phyloP scores from a whole-genome alignment of 2,888 invertebrate genomes.

The Tetranychus truncatus region DNA sequence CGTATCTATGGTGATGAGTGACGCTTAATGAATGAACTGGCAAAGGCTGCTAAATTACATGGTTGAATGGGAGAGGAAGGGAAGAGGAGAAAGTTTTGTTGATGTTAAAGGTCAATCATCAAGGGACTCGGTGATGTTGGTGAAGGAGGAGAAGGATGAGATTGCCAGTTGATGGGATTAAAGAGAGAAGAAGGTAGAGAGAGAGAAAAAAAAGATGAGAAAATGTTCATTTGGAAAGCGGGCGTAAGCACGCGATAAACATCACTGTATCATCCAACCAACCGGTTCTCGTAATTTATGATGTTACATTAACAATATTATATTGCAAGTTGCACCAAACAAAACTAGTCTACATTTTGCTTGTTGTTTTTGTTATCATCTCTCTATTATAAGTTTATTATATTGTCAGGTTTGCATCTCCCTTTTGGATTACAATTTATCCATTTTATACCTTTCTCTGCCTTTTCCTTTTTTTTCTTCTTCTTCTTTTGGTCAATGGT shows the following conservation, averaged over 20 bases:
- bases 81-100: not conserved
- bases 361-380: too few relatives aligned
- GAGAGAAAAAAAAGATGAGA: not conserved
- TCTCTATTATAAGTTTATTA: too few relatives aligned
- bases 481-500: too few relatives aligned
- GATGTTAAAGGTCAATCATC: not conserved
- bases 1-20: not conserved
- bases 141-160: not conserved
- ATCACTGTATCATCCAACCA: not conserved
- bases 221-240: not conserved
- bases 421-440: too few relatives aligned
- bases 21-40: not conserved
- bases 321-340: not conserved
- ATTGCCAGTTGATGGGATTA: not conserved
- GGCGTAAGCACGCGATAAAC: conserved; percentile 1
- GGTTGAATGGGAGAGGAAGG: not conserved
- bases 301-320: not conserved
- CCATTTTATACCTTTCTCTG: too few relatives aligned
- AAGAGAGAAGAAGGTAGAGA: not conserved
- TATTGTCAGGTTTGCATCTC: too few relatives aligned
- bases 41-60: not conserved
- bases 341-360: too few relatives aligned
- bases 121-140: not conserved
- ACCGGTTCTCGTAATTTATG: not conserved
- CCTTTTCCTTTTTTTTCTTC: too few relatives aligned